Conservation (phyloP, 2,888 invertebrate genomes). For the Gordius sp. region DNA sequence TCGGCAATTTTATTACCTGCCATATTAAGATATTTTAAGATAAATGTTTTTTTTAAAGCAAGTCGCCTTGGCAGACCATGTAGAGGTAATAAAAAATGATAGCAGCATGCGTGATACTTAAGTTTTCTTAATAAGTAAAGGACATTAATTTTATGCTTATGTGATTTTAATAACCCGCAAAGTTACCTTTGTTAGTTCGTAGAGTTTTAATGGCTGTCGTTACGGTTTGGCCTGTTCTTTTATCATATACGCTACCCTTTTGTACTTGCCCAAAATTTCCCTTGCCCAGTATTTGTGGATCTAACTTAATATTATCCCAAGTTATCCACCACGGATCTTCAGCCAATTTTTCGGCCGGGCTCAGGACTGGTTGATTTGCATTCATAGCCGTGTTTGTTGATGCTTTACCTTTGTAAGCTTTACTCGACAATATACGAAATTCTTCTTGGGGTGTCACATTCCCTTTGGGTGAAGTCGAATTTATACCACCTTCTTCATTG, state of each 20-base stretch:
- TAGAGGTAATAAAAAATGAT: too few species aligned
- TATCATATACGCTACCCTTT: conserved; percentile 5
- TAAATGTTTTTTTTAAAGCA: too few species aligned
- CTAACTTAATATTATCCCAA: background rate
- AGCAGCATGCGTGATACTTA: too few species aligned
- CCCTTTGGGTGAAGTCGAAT: background rate
- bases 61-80: too few species aligned
- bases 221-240: conserved; percentile 10
- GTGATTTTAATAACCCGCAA: too few species aligned
- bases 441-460: background rate
- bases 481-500: background rate
- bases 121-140: too few species aligned
- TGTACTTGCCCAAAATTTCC: conserved; percentile 9
- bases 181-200: background rate
- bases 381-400: background rate
- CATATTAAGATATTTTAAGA: too few species aligned
- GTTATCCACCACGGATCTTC: conserved; percentile 12
- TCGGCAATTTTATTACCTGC: conserved; percentile 4
- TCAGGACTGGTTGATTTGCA: background rate
- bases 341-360: background rate
- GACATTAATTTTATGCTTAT: too few species aligned
- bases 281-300: conserved; percentile 7
- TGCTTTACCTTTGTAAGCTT: background rate
- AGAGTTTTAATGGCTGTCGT: conserved; percentile 10
- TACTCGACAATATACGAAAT: background rate